These are phyloP conservation scores for Cryptotis parvus DNA, from an alignment of 2,113 vertebrate genomes.

Conservation along the genomic window DNA sequence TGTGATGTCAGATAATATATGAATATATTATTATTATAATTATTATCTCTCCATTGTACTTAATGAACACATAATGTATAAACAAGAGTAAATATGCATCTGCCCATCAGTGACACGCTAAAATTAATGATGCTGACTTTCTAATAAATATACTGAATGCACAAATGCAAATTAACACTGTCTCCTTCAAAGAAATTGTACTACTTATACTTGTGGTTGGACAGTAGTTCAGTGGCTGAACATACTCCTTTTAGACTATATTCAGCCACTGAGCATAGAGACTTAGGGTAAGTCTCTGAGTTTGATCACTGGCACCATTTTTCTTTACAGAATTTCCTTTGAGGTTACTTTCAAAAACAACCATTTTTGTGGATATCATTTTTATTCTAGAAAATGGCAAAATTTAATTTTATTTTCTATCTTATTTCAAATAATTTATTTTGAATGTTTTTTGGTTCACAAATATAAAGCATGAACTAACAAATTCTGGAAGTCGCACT, in stretches of 20 bases:
- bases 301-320: neutral
- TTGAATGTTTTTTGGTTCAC: constrained; percentile 19
- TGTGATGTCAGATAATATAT: neutral
- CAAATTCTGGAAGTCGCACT: neutral
- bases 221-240: too few relatives aligned
- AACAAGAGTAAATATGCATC: constrained; percentile 28
- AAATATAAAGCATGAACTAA: neutral
- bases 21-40: neutral
- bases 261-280: too few relatives aligned
- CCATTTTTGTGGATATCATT: neutral
- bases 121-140: constrained; percentile 38
- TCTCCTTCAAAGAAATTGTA: neutral
- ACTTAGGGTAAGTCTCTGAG: too few relatives aligned
- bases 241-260: too few relatives aligned
- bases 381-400: neutral
- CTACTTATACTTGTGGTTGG: neutral
- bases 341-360: neutral
- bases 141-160: constrained; percentile 9
- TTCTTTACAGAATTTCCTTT: constrained; percentile 44
- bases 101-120: constrained; percentile 12
- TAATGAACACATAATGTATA: constrained; percentile 32
- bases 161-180: neutral
- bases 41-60: constrained; percentile 14
- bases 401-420: constrained; percentile 40
- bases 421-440: constrained; percentile 34